Base-by-base conservation (phyloP, 2,888 invertebrate species). In the Halocaridina rubra region DNA sequence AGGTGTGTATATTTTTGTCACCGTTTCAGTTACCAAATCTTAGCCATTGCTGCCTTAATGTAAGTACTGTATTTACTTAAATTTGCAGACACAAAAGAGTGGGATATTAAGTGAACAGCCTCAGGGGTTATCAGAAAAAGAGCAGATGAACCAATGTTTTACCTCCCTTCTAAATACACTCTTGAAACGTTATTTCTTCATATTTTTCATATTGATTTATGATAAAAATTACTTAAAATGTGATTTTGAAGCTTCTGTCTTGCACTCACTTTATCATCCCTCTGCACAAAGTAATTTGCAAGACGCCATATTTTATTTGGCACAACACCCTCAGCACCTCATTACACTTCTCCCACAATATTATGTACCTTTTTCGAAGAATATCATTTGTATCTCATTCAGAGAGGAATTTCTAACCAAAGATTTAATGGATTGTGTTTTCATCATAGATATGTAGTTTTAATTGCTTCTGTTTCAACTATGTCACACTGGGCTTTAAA, bases 21-120 rank as follows among this genome's bases (percentile, higher is more conserved):
- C 16, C 16, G 53, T 53, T 53, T 19, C 53, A 71, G 69, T 71
- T 71, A 69, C 82, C 82, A 84, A 84, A 64, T 84, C 71, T 77
- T 77, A 84, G 82, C 82, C 82, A 84, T 78, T 84, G 82, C 82
- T 84, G 82, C 82, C 82, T 84, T 84, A 78, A 59, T 84, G 71
- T 72, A 77, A 71, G 78, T 84, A n/a, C n/a, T n/a, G n/a, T n/a
- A 84, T 71, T 33, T 78, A 78, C 76, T 84, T 78, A 57, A 27
- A 8, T 19, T 19, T 30, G 33, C 61, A 76, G 29, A 72, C 78
- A 77, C 39, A 53, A 61, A 39, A 82, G 78, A 84, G 72, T 72
- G 72, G 59, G 57, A 33, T 19, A 53, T 57, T 59, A 72, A 72
- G 57, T 80, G 53, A 19, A 19, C 19, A n/a, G 53, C 53, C 53